Evolutionary conservation across 2,797 vertebrate genomes (phyloP).

Genomic region (Odontamblyopus rebecca): DNA sequence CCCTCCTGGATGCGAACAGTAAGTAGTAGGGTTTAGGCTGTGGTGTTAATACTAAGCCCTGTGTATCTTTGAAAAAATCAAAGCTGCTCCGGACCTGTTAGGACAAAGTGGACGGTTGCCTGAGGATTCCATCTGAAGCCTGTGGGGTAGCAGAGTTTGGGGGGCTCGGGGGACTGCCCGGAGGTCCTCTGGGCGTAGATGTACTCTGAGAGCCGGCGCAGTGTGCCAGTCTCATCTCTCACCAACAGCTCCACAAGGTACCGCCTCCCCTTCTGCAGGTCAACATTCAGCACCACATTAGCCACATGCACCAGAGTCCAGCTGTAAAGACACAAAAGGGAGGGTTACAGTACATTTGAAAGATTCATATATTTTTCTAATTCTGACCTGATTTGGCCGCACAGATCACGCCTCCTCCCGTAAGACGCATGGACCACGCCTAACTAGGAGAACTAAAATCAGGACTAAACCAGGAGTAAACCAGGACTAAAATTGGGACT

Average conservation of each 20-base stretch:
- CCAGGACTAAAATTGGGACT: too few relatives aligned
- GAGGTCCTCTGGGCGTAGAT: slow-evolving; percentile 69
- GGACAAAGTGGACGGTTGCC: slow-evolving; percentile 86
- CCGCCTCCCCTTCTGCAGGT: slow-evolving; percentile 80
- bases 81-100: slow-evolving; percentile 80
- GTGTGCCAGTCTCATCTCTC: slow-evolving; percentile 66
- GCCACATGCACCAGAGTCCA: slow-evolving; percentile 79
- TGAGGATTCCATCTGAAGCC: slow-evolving; percentile 87
- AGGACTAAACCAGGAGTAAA: too few relatives aligned
- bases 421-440: too few relatives aligned
- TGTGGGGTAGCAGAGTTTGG: slow-evolving; percentile 84
- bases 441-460: too few relatives aligned
- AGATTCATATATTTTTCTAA: too few relatives aligned
- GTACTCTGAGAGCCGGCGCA: slow-evolving; percentile 84
- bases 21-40: too few relatives aligned
- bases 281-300: slow-evolving; percentile 86
- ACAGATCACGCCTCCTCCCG: too few relatives aligned
- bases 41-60: too few relatives aligned
- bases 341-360: neutral
- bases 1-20: too few relatives aligned
- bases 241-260: slow-evolving; percentile 92
- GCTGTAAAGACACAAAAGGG: slow-evolving; percentile 61
- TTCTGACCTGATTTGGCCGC: too few relatives aligned
- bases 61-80: too few relatives aligned
- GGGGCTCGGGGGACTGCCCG: accelerated